Conservation (phyloP, 2,797 vertebrate species). For the Mormyrops attenuatus region DNA sequence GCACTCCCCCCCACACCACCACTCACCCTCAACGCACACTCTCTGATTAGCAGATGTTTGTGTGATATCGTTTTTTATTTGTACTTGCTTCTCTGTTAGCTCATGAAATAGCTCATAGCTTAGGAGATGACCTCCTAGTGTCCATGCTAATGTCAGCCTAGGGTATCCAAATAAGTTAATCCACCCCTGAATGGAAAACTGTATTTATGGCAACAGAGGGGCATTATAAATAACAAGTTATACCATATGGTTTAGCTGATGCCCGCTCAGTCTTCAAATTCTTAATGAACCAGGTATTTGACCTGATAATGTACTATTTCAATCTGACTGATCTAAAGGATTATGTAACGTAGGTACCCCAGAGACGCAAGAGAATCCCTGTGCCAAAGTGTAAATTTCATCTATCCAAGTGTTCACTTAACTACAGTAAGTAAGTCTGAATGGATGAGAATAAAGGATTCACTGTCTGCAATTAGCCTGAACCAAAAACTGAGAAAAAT, state of each 20-base stretch:
- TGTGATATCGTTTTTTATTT: background rate
- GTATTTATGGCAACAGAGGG: background rate
- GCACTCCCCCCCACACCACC: too few species aligned
- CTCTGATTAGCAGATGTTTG: background rate
- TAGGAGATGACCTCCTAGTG: background rate
- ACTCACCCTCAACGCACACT: background rate
- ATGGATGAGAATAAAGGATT: background rate
- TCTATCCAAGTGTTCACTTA: background rate
- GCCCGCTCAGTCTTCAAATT: background rate
- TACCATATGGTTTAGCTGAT: background rate
- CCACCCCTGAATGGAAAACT: background rate
- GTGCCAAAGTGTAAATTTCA: background rate
- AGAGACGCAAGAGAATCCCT: background rate
- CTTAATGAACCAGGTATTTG: background rate
- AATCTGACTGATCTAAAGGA: background rate
- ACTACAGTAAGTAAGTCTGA: background rate
- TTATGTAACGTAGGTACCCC: background rate
- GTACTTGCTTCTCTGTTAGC: background rate
- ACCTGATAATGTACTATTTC: background rate
- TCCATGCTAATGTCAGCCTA: background rate
- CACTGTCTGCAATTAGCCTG: too few species aligned
- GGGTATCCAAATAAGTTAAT: background rate
- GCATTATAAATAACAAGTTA: background rate
- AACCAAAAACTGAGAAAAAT: background rate
- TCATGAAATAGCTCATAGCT: background rate